These are phyloP conservation scores for Thryonomys swinderianus DNA, from an alignment of 2,113 vertebrate species.

Conservation along the genomic window DNA sequence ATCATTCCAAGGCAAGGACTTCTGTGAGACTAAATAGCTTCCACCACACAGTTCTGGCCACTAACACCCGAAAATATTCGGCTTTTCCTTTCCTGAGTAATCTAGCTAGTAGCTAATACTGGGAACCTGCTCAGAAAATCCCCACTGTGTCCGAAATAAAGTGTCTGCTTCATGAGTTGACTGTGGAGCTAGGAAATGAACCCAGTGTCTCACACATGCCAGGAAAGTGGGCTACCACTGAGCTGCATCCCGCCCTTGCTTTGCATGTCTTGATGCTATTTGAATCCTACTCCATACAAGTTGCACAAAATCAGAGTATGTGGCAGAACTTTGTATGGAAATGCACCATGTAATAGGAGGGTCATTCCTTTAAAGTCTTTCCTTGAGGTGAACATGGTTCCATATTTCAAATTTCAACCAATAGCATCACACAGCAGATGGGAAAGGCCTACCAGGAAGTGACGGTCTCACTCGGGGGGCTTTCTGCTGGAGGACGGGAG, in stretches of 20 bases:
- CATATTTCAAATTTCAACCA: neutral
- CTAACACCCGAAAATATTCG: neutral
- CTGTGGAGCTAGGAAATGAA: neutral
- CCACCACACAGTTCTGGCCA: neutral
- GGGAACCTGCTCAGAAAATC: neutral
- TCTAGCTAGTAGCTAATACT: neutral
- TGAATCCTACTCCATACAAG: neutral
- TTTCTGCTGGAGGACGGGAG: neutral
- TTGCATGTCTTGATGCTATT: neutral
- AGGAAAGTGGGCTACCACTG: neutral
- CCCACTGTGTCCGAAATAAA: neutral
- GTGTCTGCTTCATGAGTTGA: neutral
- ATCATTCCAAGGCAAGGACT: neutral
- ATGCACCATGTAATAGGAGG: neutral
- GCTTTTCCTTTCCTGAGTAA: neutral
- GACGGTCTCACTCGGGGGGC: neutral
- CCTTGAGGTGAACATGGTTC: fast-evolving
- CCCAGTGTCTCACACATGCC: no score
- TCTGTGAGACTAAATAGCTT: neutral
- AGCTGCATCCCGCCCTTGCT: neutral
- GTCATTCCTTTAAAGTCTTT: neutral
- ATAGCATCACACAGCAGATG: fast-evolving
- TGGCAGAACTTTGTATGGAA: neutral
- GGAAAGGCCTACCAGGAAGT: neutral
- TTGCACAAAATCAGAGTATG: neutral